phyloP scores from a whole-genome alignment of 2,797 vertebrate species.

The Sparidentex hasta region DNA sequence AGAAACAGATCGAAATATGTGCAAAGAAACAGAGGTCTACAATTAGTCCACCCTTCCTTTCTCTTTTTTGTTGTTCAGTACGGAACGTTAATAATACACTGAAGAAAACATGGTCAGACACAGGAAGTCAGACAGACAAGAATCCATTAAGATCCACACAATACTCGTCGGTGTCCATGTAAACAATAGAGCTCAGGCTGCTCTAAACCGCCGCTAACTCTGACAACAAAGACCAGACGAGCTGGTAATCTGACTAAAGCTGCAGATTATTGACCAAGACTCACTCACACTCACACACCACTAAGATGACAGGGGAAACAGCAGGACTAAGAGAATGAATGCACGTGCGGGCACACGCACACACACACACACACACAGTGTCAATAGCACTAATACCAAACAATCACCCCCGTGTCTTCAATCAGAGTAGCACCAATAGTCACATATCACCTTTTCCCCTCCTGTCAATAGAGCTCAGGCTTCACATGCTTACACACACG shows the following conservation, averaged over 20 bases:
- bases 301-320: constrained; percentile 51
- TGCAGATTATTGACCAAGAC: constrained; percentile 81
- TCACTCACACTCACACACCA: constrained; percentile 37
- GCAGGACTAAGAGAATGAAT: constrained; percentile 40
- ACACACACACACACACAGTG: constrained; percentile 9
- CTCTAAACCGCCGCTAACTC: constrained; percentile 61
- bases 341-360: background rate
- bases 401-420: constrained; percentile 50
- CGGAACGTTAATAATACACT: background rate
- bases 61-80: background rate
- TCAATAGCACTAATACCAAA: constrained; percentile 63
- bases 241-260: constrained; percentile 83
- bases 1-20: background rate
- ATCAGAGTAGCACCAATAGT: constrained; percentile 41
- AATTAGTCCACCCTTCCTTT: background rate
- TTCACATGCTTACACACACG: constrained; percentile 10
- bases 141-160: constrained; percentile 69
- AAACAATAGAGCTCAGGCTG: constrained; percentile 72
- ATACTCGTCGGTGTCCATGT: constrained; percentile 58
- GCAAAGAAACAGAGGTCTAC: background rate
- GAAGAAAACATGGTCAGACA: constrained; percentile 8
- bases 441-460: constrained; percentile 49
- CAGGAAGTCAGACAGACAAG: constrained; percentile 42
- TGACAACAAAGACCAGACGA: constrained; percentile 71
- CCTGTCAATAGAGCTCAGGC: constrained; percentile 41